Percentiles rank a stretch among this genome's conserved stretches.
Conservation (phyloP, 2,888 invertebrate genomes). For the Metopia argyrocephala region DNA sequence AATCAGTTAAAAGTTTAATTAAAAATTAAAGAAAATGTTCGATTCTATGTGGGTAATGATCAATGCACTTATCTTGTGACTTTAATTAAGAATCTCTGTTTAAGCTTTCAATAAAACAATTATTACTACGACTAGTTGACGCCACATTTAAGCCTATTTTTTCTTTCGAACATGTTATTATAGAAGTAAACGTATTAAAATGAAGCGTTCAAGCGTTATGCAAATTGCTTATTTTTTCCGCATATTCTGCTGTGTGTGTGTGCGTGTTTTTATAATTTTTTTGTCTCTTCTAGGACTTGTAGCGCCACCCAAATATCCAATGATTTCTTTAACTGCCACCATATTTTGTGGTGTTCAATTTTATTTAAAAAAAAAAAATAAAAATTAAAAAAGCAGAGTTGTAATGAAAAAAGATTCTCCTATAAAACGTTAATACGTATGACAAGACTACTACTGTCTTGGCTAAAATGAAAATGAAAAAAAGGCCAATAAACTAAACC, state of each 20-base stretch:
- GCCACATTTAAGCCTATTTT: slow-evolving; percentile 63
- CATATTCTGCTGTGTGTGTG: slow-evolving; percentile 17
- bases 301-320: slow-evolving; percentile 62
- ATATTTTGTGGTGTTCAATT: slow-evolving; percentile 35
- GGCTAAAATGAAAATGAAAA: slow-evolving; percentile 32
- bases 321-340: slow-evolving; percentile 60
- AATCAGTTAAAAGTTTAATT: no score
- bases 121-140: slow-evolving; percentile 70
- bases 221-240: slow-evolving; percentile 10
- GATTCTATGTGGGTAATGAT: no score
- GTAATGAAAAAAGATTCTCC: slow-evolving; percentile 16
- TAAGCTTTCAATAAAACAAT: slow-evolving; percentile 63
- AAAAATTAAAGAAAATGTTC: no score
- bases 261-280: slow-evolving; percentile 36
- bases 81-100: slow-evolving; percentile 46
- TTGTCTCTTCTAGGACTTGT: slow-evolving; percentile 5
- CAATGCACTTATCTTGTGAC: neutral
- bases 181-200: slow-evolving; percentile 12
- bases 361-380: slow-evolving; percentile 1
- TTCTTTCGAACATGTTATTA: neutral
- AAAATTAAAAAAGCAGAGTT: neutral
- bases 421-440: slow-evolving; percentile 3
- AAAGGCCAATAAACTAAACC: slow-evolving; percentile 57
- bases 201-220: slow-evolving; percentile 20
- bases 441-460: slow-evolving; percentile 29